A percentile compares a stretch with the other conserved stretches of the same genome.
These are phyloP conservation scores for Ganaspis sp. DNA, from an alignment of 1,140 invertebrate genomes.

Conservation along the genomic window DNA sequence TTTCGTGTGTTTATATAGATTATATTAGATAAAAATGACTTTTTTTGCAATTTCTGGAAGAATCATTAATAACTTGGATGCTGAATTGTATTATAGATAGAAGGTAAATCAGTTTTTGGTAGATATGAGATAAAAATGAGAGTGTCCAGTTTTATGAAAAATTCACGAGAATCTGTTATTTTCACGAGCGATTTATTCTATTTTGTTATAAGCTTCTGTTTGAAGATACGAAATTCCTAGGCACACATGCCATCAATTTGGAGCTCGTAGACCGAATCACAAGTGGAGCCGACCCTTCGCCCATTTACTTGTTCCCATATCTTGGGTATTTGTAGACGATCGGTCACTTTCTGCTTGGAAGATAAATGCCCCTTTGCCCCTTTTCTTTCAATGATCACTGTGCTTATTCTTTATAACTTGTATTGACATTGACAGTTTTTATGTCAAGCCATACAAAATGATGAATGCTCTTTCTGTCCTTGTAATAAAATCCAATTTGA, in stretches of 20 bases:
- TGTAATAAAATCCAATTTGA: constrained; percentile 6
- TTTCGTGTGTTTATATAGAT: too few relatives aligned
- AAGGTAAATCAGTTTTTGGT: neutral
- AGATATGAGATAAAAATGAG: neutral
- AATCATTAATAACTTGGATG: too few relatives aligned
- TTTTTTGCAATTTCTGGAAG: too few relatives aligned
- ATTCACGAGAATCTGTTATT: neutral
- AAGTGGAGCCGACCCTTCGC: constrained; percentile 19
- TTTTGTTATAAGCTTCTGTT: neutral
- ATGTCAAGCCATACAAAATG: neutral
- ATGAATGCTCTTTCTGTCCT: constrained; percentile 4
- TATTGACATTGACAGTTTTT: neutral
- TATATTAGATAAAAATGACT: too few relatives aligned
- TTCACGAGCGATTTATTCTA: constrained; percentile 21
- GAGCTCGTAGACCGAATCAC: constrained; percentile 5
- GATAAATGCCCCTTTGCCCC: neutral
- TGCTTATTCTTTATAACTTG: neutral
- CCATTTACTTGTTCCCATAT: constrained; percentile 9
- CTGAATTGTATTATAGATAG: too few relatives aligned
- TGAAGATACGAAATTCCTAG: neutral
- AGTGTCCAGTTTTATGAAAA: constrained; percentile 2
- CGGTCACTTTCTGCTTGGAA: constrained; percentile 19
- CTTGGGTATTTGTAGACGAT: constrained; percentile 21
- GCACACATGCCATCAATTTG: constrained; percentile 20
- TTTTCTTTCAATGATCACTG: neutral